Conservation (phyloP, 2,888 invertebrate species). For the Scaptomyza cyrtandrae region DNA sequence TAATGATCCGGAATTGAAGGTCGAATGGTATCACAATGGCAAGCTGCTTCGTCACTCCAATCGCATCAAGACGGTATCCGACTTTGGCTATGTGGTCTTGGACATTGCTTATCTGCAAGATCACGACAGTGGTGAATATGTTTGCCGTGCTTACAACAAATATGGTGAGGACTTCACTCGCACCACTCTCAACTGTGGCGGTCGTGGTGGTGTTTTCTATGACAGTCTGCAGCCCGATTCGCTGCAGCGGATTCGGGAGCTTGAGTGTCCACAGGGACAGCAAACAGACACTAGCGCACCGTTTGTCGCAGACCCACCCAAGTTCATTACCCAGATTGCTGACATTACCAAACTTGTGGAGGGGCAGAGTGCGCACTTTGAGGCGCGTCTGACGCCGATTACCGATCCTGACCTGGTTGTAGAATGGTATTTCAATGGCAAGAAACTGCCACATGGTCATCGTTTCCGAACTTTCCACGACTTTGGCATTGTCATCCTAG, state of each 20-base stretch:
- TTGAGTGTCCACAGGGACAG: conserved; percentile 89
- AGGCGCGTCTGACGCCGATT: conserved; percentile 96
- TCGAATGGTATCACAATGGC: conserved; percentile 99
- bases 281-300: conserved; percentile 87
- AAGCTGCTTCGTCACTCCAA: conserved; percentile 94
- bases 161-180: conserved; percentile 95
- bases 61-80: conserved; percentile 96
- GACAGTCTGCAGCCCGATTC: conserved; percentile 97
- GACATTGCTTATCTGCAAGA: conserved; percentile 97
- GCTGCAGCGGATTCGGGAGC: conserved; percentile 93
- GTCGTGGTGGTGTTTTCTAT: conserved; percentile 93
- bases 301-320: conserved; percentile 92
- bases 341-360: conserved; percentile 95
- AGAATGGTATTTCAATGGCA: conserved; percentile 97
- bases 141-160: conserved; percentile 95
- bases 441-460: conserved; percentile 96
- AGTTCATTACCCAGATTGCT: conserved; percentile 94
- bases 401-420: conserved; percentile 97
- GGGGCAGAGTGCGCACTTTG: conserved; percentile 97
- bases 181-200: conserved; percentile 93
- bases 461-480: conserved; percentile 99
- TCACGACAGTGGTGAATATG: conserved; percentile 96
- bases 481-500: conserved; percentile 97
- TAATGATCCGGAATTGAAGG: conserved; percentile 96
- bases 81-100: conserved; percentile 97